phyloP scores from a whole-genome alignment of 1,140 invertebrate genomes.

The Drosophila gunungcola region DNA sequence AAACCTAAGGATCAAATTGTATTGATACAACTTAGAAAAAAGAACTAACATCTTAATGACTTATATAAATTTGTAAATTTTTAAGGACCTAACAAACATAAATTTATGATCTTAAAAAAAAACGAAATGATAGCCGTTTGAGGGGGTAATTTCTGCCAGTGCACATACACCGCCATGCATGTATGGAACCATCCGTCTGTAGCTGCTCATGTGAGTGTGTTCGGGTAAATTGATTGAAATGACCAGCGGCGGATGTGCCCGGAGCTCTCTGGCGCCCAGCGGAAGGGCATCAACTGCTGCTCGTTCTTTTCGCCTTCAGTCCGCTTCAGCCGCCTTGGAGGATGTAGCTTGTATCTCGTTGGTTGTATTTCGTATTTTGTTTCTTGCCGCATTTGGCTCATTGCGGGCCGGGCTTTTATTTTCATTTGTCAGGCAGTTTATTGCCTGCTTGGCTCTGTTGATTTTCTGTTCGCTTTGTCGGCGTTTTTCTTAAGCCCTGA shows the following conservation, averaged over 20 bases:
- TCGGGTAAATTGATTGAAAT: constrained; percentile 74
- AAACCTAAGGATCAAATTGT: too few relatives aligned
- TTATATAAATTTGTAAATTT: neutral
- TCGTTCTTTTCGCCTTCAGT: constrained; percentile 42
- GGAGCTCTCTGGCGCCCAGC: constrained; percentile 31
- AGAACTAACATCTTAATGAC: too few relatives aligned
- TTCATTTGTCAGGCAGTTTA: constrained; percentile 60
- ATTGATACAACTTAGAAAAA: too few relatives aligned
- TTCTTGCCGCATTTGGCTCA: constrained; percentile 44
- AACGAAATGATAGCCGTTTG: too few relatives aligned
- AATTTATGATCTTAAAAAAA: too few relatives aligned
- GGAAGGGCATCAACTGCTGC: constrained; percentile 54
- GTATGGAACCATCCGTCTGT: constrained; percentile 32
- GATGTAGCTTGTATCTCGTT: constrained; percentile 42
- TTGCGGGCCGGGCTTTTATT: constrained; percentile 49
- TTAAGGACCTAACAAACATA: neutral
- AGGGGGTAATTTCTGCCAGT: constrained; percentile 1
- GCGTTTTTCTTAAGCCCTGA: constrained; percentile 40
- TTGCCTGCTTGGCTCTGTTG: constrained; percentile 60
- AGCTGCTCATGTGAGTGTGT: constrained; percentile 28
- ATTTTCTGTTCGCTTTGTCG: constrained; percentile 64
- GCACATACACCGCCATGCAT: constrained; percentile 28
- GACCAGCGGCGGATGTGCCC: constrained; percentile 60
- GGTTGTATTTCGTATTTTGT: constrained; percentile 33
- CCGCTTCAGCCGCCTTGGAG: constrained; percentile 7